Evolutionary conservation across 2,888 invertebrate genomes (phyloP).

Genomic region (Aporophyla lueneburgensis): DNA sequence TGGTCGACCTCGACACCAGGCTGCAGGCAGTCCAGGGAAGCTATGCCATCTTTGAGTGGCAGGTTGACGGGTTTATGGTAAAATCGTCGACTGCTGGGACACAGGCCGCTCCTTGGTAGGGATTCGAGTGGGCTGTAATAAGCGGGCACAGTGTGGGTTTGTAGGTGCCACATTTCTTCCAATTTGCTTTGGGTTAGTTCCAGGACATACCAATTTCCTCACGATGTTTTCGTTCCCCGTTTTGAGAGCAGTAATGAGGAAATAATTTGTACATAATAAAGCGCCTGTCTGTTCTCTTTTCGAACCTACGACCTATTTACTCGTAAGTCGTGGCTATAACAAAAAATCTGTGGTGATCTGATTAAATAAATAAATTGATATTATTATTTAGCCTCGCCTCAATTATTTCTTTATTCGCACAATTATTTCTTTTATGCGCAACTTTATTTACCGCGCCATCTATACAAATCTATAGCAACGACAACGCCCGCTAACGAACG

Average conservation of each 20-base stretch:
- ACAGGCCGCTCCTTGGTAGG: not conserved
- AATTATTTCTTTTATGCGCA: no score
- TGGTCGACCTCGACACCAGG: no score
- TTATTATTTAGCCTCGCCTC: not conserved
- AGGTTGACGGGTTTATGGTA: no score
- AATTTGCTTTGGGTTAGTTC: not conserved
- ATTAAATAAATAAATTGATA: not conserved
- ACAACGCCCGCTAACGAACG: not conserved
- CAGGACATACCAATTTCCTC: not conserved
- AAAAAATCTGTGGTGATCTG: no score
- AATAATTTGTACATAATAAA: not conserved
- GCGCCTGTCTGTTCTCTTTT: not conserved
- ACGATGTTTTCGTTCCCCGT: no score
- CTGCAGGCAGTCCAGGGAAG: no score
- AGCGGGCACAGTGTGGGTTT: not conserved
- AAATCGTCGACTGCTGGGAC: not conserved
- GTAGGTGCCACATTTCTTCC: not conserved
- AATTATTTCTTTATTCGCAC: conserved; percentile 4
- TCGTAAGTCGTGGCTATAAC: not conserved
- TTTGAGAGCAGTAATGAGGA: not conserved
- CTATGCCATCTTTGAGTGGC: no score
- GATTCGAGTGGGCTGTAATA: not conserved
- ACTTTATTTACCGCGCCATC: conserved; percentile 43
- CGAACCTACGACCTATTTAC: not conserved
- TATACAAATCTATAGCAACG: conserved; percentile 22